Evolutionary conservation across 2,113 vertebrate species (phyloP), one percentile per base, ranked within the genome.

Genomic region (Aphelocoma coerulescens): DNA sequence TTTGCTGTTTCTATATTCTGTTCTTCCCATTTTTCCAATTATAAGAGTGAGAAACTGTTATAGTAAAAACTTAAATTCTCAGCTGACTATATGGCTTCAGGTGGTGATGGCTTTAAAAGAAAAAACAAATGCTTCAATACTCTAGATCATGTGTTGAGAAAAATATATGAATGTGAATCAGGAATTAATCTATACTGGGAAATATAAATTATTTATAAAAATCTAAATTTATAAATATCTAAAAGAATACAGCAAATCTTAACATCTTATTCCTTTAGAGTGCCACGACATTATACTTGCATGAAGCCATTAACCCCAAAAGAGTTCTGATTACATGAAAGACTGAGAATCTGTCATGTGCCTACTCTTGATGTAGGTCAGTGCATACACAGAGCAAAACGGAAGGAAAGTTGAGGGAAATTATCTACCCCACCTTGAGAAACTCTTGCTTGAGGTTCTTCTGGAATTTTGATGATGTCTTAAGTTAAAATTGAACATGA

Each of bases 201-300:
- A 95, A 68, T 30, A 62, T 20, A 86, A 63, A 88, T 72, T 66
- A 89, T 91, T 94, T 87, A 89, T 87, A 81, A 80, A 74, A 69
- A 80, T 30, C 48, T 78, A 32, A 91, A 96, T 84, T 81, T 85
- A 84, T 89, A 89, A 77, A 63, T 71, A 86, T 27, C 52, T 81
- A 41, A 89, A 96, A 91, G 71, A 82, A 91, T 74, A 78, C 16
- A 58, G 55, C 8, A 74, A 78, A 75, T 76, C 44, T 82, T 88
- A 79, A 79, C 17, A 65, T 72, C 35, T 91, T 72, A 73, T 57
- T 82, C 30, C 35, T 72, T 57, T 8, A 62, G 32, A 63, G 28
- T 52, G 41, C 62, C 32, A 66, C 3, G 2, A 75, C 91, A 61
- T 72, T 76, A 52, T 37, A 72, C 28, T 82, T 90, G 35, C 67